Evolutionary conservation across 2,797 vertebrate species (phyloP), one percentile per base, ranked within the genome.

Genomic region (Labeo calbasu): DNA sequence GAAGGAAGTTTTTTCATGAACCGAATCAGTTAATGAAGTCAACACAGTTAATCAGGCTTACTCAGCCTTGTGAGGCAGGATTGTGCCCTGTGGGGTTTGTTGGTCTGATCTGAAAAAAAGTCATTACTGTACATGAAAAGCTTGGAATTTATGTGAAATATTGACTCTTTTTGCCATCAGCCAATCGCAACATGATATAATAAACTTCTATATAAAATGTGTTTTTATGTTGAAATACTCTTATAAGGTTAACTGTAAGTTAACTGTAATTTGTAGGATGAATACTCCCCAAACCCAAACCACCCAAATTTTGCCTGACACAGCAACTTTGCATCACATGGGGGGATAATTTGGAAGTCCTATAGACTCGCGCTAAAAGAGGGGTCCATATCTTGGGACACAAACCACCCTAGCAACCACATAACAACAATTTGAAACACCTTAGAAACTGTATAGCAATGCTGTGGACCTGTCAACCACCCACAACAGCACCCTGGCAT

Each of bases 31-130:
- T 72, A 68, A 46, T 83, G 11, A 66, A 13, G n/a, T 68, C 50
- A 55, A 53, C 19, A 51, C 46, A 1, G 32, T 76, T 83, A 66
- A 76, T 76, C 50, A 57, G 32, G 50, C 48, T 83, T 77, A 77
- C 50, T 76, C 81, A 53, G 70, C 59, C 28, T 66, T 83, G 48
- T 40, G n/a, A 5, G 46, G 13, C 28, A n/a, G 21, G 19, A 40
- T 53, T 66, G 48, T 65, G 59, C 48, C 48, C 81, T 53, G 4
- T 66, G 28, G 25, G 21, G 32, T 2, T 46, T 50, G 40, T 51
- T 55, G 32, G n/a, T 46, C 40, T 36, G 17, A 46, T 36, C 23
- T 48, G 1, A 8, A 10, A 57, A 61, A 63, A 78, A 69, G 53
- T 14, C 23, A 81, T 32, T 73, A 82, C 69, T 65, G 25, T 7